phyloP scores from a whole-genome alignment of 1,140 invertebrate genomes.

The Drosophila nebulosa region DNA sequence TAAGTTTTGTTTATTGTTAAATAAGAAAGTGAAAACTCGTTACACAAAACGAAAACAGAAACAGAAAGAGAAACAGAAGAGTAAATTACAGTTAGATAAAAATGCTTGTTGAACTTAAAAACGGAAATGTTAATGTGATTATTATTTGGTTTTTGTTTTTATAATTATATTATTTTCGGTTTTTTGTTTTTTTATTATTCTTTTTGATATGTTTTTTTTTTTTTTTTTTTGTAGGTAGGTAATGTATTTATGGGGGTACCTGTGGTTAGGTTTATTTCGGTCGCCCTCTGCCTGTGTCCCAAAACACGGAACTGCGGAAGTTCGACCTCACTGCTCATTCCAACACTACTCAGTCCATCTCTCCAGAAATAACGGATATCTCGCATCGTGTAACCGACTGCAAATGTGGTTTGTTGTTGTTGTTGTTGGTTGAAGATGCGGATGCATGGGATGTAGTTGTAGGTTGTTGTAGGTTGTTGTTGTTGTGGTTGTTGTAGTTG shows the following conservation, averaged over 20 bases:
- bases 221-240: slow-evolving; percentile 55
- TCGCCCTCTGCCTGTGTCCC: slow-evolving; percentile 94
- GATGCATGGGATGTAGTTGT: slow-evolving; percentile 21
- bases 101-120: slow-evolving; percentile 55
- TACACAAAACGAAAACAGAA: slow-evolving; percentile 52
- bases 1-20: slow-evolving; percentile 20
- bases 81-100: slow-evolving; percentile 38
- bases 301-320: slow-evolving; percentile 97
- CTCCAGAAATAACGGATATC: slow-evolving; percentile 98
- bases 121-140: slow-evolving; percentile 65
- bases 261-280: slow-evolving; percentile 95
- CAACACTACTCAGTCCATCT: slow-evolving; percentile 92
- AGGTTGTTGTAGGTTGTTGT: slow-evolving; percentile 42
- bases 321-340: slow-evolving; percentile 94
- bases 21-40: slow-evolving; percentile 52
- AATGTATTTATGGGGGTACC: slow-evolving; percentile 86
- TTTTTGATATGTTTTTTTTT: slow-evolving; percentile 34
- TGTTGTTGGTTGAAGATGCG: slow-evolving; percentile 37
- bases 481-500: slow-evolving; percentile 30
- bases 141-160: slow-evolving; percentile 46
- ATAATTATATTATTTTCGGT: neutral
- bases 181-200: slow-evolving; percentile 15
- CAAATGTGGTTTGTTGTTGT: slow-evolving; percentile 40
- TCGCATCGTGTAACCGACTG: slow-evolving; percentile 98
- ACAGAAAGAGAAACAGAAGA: too few species aligned